phyloP scores from a whole-genome alignment of 2,797 vertebrate genomes.

The Xenopus petersii region DNA sequence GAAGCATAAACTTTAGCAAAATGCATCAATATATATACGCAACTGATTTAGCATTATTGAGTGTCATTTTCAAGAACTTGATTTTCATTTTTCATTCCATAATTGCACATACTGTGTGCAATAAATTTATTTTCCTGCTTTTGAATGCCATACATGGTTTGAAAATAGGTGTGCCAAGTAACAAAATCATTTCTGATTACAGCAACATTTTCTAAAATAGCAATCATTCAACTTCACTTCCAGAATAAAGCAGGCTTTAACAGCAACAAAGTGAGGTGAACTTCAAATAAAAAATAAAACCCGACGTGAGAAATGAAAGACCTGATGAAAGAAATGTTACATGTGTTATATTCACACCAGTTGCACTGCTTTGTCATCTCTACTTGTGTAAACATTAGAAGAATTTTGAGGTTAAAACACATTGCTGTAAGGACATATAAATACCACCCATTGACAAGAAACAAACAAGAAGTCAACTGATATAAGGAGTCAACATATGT shows the following conservation, averaged over 20 bases:
- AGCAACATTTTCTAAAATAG: background rate
- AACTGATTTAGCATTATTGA: too few relatives aligned
- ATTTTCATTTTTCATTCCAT: too few relatives aligned
- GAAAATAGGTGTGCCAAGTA: constrained; percentile 4
- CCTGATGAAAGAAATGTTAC: constrained; percentile 25
- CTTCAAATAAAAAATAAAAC: constrained; percentile 8
- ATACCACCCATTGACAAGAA: constrained; percentile 33
- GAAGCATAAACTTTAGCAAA: too few relatives aligned
- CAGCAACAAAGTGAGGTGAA: constrained; percentile 15
- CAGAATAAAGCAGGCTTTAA: constrained; percentile 3
- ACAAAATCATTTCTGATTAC: background rate
- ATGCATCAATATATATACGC: too few relatives aligned
- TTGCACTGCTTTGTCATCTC: constrained; percentile 28
- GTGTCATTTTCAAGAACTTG: too few relatives aligned
- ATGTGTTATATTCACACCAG: constrained; percentile 14
- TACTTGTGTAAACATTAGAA: constrained; percentile 12
- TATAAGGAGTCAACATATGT: constrained; percentile 2
- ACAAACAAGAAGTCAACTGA: constrained; percentile 38
- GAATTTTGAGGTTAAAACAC: constrained; percentile 21
- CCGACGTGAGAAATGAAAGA: too few relatives aligned
- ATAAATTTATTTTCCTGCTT: background rate
- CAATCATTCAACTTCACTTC: constrained; percentile 4
- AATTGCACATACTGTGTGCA: too few relatives aligned
- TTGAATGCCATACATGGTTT: too few relatives aligned
- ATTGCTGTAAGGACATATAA: constrained; percentile 31